Percentiles rank a stretch among this genome's conserved stretches.
Conservation (phyloP, 2,113 vertebrate genomes). For the Dromiciops gliroides region DNA sequence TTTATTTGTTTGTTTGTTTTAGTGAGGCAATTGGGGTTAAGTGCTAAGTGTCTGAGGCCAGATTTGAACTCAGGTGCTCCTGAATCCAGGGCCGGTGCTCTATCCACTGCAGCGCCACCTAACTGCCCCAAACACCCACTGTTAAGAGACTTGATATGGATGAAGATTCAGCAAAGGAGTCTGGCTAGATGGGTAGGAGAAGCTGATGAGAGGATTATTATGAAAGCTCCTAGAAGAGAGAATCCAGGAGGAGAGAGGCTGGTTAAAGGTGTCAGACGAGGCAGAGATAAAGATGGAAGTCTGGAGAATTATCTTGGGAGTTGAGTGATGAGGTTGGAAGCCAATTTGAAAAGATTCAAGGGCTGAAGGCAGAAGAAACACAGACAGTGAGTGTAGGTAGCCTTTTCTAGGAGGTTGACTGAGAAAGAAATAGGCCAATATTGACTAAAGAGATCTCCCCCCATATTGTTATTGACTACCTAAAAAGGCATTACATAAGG, state of each 20-base stretch:
- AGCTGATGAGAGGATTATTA: background rate
- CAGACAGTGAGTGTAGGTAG: background rate
- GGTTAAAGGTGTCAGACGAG: background rate
- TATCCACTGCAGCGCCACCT: too few species aligned
- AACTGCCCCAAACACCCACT: too few species aligned
- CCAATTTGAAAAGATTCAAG: background rate
- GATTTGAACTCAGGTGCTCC: too few species aligned
- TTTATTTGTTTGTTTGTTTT: too few species aligned
- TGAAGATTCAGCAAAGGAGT: too few species aligned
- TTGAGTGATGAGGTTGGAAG: constrained; percentile 13
- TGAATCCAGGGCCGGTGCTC: too few species aligned
- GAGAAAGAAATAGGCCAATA: too few species aligned
- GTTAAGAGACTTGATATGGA: background rate
- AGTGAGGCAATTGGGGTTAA: too few species aligned
- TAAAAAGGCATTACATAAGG: background rate
- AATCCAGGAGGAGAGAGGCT: constrained; percentile 3
- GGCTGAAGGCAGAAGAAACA: background rate
- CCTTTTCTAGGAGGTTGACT: background rate
- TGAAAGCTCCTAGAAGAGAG: constrained; percentile 34
- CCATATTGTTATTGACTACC: background rate
- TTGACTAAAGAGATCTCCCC: background rate
- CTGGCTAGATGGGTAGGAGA: background rate
- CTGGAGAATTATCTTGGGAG: background rate
- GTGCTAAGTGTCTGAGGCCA: too few species aligned
- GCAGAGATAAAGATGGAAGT: constrained; percentile 18